phyloP scores from a whole-genome alignment of 1,140 invertebrate genomes.

The Monomorium pharaonis region DNA sequence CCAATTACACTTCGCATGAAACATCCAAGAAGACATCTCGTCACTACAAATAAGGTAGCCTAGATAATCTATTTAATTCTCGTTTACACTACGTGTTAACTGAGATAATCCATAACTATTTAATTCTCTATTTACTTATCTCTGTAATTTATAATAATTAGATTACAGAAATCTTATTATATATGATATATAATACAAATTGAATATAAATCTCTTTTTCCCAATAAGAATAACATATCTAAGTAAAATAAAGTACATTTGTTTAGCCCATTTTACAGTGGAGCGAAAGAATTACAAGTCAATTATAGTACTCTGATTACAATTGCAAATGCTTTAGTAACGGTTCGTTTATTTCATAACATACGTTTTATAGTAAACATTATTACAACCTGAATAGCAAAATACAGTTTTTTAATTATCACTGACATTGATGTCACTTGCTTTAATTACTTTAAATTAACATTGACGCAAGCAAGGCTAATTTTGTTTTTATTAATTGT shows the following conservation, averaged over 20 bases:
- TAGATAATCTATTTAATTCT: background rate
- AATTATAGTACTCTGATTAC: background rate
- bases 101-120: background rate
- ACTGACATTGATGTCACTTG: background rate
- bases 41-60: background rate
- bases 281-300: background rate
- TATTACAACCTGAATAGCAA: background rate
- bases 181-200: background rate
- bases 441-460: slow-evolving; percentile 17
- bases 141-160: slow-evolving; percentile 4
- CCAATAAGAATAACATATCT: too few relatives aligned
- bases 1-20: slow-evolving; percentile 28
- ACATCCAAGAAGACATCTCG: background rate
- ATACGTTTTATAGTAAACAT: background rate
- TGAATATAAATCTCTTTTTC: background rate
- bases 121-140: background rate
- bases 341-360: background rate
- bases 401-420: background rate
- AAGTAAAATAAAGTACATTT: background rate
- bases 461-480: background rate
- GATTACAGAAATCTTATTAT: background rate
- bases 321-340: slow-evolving; percentile 20
- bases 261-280: background rate
- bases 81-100: background rate
- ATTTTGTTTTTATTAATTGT: background rate